A percentile compares a stretch with the other conserved stretches of the same genome.
Evolutionary conservation across 2,888 invertebrate genomes (phyloP).

Genomic region (Hypselothyrea guttata): DNA sequence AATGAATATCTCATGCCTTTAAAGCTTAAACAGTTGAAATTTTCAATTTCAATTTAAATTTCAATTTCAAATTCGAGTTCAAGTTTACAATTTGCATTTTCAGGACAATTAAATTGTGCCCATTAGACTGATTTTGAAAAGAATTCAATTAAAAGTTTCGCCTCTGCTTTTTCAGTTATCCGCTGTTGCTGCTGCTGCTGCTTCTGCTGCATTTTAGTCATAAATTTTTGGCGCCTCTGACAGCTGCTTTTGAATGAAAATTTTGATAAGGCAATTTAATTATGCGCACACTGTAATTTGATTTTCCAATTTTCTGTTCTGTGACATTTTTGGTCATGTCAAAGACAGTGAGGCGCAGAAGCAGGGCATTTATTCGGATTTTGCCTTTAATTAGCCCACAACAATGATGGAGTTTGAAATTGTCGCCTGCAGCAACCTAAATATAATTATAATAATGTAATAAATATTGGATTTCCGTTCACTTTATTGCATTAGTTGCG

Average conservation of each 20-base stretch:
- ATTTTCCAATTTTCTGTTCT: conserved; percentile 52
- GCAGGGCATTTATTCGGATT: conserved; percentile 50
- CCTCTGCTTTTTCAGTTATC: conserved; percentile 16
- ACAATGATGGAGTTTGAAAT: conserved; percentile 55
- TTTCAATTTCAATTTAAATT: conserved; percentile 24
- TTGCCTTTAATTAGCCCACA: conserved; percentile 66
- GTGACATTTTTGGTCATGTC: no score
- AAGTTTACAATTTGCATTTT: conserved; percentile 15
- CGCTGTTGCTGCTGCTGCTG: background rate
- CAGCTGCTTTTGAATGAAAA: conserved; percentile 58
- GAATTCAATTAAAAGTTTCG: conserved; percentile 73
- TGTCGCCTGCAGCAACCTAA: conserved; percentile 30
- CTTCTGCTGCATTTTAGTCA: conserved; percentile 29
- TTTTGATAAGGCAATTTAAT: conserved; percentile 73
- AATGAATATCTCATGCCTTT: conserved; percentile 66
- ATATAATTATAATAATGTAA: conserved; percentile 20
- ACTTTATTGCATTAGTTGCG: conserved; percentile 36
- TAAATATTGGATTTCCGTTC: conserved; percentile 44
- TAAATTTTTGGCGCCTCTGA: conserved; percentile 47
- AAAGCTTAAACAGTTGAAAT: conserved; percentile 40
- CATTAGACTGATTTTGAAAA: conserved; percentile 61
- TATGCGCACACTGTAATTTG: conserved; percentile 64
- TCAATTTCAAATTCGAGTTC: conserved; percentile 37
- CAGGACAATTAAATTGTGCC: conserved; percentile 64
- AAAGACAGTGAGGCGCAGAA: conserved; percentile 19